Evolutionary conservation across 2,888 invertebrate genomes (phyloP).

Genomic region (Copidosoma aretas): DNA sequence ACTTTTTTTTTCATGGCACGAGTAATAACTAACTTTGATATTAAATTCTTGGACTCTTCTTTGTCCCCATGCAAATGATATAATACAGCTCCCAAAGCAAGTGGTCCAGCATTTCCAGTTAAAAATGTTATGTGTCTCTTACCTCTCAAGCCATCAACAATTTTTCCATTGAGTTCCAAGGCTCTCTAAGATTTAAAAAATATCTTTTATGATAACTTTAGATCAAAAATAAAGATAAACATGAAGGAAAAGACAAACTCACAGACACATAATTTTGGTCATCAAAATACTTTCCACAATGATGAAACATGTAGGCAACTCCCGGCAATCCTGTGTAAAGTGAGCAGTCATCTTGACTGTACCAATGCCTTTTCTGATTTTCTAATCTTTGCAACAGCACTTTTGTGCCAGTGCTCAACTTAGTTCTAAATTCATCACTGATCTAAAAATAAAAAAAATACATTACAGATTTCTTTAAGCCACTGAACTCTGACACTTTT

Average conservation of each 20-base stretch:
- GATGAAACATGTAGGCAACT: conserved; percentile 71
- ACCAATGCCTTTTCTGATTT: conserved; percentile 62
- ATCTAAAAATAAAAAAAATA: conserved; percentile 59
- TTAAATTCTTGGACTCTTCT: conserved; percentile 64
- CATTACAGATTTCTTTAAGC: conserved; percentile 19
- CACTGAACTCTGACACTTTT: background rate
- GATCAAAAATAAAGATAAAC: conserved; percentile 2
- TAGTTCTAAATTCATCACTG: conserved; percentile 62
- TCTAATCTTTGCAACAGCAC: conserved; percentile 61
- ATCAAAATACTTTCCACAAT: conserved; percentile 58
- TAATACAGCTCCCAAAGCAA: conserved; percentile 70
- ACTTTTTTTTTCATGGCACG: conserved; percentile 24
- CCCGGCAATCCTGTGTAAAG: conserved; percentile 81
- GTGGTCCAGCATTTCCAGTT: conserved; percentile 73
- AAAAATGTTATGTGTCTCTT: conserved; percentile 69
- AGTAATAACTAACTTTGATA: conserved; percentile 64
- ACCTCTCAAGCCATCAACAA: conserved; percentile 58
- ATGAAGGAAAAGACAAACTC: conserved; percentile 20
- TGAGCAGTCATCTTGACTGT: conserved; percentile 65
- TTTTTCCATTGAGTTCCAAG: conserved; percentile 61
- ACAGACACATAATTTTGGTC: conserved; percentile 52
- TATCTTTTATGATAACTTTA: background rate
- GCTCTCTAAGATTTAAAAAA: conserved; percentile 58
- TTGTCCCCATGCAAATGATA: conserved; percentile 66
- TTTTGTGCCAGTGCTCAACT: conserved; percentile 62